Evolutionary conservation across 2,113 vertebrate genomes (phyloP), one percentile per base, ranked within the genome.

Genomic region (Dermatemys mawii): DNA sequence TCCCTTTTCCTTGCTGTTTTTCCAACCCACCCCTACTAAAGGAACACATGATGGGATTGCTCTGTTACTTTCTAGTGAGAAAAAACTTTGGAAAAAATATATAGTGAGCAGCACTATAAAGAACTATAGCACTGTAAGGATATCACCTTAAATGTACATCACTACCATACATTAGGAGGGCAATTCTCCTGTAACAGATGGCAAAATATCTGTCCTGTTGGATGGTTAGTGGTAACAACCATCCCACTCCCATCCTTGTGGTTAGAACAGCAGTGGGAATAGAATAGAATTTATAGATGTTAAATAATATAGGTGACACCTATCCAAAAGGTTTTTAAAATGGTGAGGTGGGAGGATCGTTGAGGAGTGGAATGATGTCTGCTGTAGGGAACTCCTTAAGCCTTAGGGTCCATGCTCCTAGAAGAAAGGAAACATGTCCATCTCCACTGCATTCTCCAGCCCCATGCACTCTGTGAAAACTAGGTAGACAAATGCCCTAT

Each of bases 81-180:
- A 19, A 6, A 90, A 83, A 84, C 76, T 88, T 88, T 87, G 63
- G 35, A 67, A 93, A 90, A 63, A 92, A 97, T 21, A 96, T 22
- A 80, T 53, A 89, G 27, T 60, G 78, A 88, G 51, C 91, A 96
- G 94, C 55, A 32, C 12, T 16, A 91, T 89, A 78, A 84, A 87
- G 70, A 87, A 49, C 78, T 3, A 80, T 5, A 70, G 83, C 6
- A 6, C 73, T 82, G 2, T 50, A 63, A 44, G 2, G 48, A 95
- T 21, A 86, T 29, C 76, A 83, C 16, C 54, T 8, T 9, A 84
- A 84, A 81, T 90, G 57, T 0, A 0, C 13, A 41, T 4, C n/a
- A 11, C 2, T 3, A 21, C 51, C 89, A 91, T 84, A n/a, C 80
- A 70, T 51, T 54, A 87, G 70, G 85, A 93, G 27, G 51, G 32